Evolutionary conservation across 2,797 vertebrate genomes (phyloP).

Genomic region (Microcaecilia unicolor): DNA sequence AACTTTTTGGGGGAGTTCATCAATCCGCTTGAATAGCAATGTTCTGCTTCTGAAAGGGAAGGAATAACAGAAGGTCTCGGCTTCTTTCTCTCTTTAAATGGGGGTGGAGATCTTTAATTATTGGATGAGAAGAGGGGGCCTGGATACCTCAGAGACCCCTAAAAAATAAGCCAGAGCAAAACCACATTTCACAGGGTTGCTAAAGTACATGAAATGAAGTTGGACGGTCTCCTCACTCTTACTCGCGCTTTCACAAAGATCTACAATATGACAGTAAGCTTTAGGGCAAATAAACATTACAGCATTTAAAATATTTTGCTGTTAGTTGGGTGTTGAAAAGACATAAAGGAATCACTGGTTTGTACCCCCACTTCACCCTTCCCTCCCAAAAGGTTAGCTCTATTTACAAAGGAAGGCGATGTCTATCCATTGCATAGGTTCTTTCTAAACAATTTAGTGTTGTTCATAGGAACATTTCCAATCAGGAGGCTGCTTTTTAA

Average conservation of each 20-base stretch:
- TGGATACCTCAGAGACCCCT: conserved; percentile 10
- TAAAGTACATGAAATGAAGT: conserved; percentile 1
- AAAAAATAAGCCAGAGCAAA: conserved; percentile 32
- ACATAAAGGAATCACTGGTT: too few relatives aligned
- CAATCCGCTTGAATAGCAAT: conserved; percentile 80
- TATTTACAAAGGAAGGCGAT: too few relatives aligned
- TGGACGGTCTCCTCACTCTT: background rate
- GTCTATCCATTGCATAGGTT: too few relatives aligned
- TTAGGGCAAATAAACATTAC: background rate
- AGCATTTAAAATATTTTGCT: conserved; percentile 7
- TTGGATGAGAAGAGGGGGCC: too few relatives aligned
- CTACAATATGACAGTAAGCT: too few relatives aligned
- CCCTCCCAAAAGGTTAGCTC: too few relatives aligned
- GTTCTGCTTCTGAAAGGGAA: conserved; percentile 76
- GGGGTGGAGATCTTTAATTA: conserved; percentile 49
- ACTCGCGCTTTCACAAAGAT: too few relatives aligned
- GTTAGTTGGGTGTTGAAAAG: too few relatives aligned
- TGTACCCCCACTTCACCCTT: too few relatives aligned
- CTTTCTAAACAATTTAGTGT: too few relatives aligned
- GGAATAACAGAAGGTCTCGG: conserved; percentile 79
- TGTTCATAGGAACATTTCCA: too few relatives aligned
- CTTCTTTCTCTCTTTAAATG: conserved; percentile 52
- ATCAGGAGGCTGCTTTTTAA: too few relatives aligned
- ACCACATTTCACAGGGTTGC: conserved; percentile 16
- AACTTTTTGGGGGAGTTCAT: conserved; percentile 98